Conservation (phyloP, 2,797 vertebrate genomes). For the Chaunax sp. region DNA sequence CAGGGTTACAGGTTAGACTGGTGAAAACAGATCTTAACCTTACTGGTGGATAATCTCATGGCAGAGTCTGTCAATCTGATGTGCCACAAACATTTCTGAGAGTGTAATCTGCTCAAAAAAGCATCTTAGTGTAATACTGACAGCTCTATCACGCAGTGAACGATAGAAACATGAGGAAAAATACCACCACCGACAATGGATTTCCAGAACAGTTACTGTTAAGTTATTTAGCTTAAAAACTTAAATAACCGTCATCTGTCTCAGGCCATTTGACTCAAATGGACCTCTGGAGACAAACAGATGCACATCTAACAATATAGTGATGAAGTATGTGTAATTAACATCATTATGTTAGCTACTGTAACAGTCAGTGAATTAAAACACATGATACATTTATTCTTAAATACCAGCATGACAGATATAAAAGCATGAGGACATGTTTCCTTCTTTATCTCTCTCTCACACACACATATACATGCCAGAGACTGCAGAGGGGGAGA, state of each 20-base stretch:
- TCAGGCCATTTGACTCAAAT: conserved; percentile 57
- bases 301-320: conserved; percentile 52
- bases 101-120: conserved; percentile 14
- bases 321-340: conserved; percentile 48
- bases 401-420: conserved; percentile 55
- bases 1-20: conserved; percentile 70
- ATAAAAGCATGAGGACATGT: conserved; percentile 65
- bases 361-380: conserved; percentile 60
- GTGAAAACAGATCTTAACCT: conserved; percentile 45
- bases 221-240: conserved; percentile 4
- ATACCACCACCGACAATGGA: conserved; percentile 16
- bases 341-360: conserved; percentile 49
- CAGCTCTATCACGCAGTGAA: conserved; percentile 15
- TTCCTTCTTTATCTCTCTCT: conserved; percentile 44
- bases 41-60: conserved; percentile 9
- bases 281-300: conserved; percentile 60
- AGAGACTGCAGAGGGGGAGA: conserved; percentile 82
- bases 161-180: conserved; percentile 18
- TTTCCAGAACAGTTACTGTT: conserved; percentile 3
- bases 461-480: conserved; percentile 81
- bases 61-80: conserved; percentile 20
- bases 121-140: conserved; percentile 3
- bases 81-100: conserved; percentile 16
- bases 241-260: conserved; percentile 44
- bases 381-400: conserved; percentile 63